Percentiles rank a stretch among this genome's conserved stretches.
phyloP scores from a whole-genome alignment of 2,888 invertebrate species.

The Melinaea menophilus region DNA sequence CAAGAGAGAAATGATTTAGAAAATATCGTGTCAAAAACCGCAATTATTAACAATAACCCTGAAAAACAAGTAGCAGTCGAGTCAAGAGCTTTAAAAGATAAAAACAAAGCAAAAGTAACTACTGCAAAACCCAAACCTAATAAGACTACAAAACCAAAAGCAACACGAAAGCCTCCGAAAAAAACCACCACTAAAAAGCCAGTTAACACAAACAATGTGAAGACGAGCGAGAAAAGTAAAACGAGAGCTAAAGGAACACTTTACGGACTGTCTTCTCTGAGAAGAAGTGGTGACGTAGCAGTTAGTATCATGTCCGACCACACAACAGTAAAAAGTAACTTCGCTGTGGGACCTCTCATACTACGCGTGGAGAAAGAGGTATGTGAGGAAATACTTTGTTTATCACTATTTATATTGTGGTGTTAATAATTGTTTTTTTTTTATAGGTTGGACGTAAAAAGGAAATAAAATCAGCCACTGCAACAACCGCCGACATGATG shows the following conservation, averaged over 20 bases:
- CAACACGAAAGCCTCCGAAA: slow-evolving; percentile 58
- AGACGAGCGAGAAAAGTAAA: slow-evolving; percentile 69
- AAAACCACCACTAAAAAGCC: slow-evolving; percentile 61
- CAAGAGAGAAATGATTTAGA: slow-evolving; percentile 42
- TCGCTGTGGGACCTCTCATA: slow-evolving; percentile 87
- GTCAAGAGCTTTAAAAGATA: slow-evolving; percentile 59
- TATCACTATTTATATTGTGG: too few species aligned
- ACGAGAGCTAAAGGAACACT: slow-evolving; percentile 86
- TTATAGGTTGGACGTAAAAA: slow-evolving; percentile 85
- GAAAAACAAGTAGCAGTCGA: slow-evolving; percentile 37
- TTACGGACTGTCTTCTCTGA: slow-evolving; percentile 87
- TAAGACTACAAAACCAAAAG: slow-evolving; percentile 53
- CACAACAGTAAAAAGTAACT: slow-evolving; percentile 89
- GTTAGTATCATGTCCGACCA: slow-evolving; percentile 88
- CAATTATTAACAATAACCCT: slow-evolving; percentile 36
- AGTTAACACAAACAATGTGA: slow-evolving; percentile 57
- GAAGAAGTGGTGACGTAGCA: slow-evolving; percentile 87
- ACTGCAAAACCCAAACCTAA: slow-evolving; percentile 48
- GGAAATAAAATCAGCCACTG: slow-evolving; percentile 90
- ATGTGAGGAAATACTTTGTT: slow-evolving; percentile 26
- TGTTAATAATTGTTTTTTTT: slow-evolving; percentile 11
- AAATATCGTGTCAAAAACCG: slow-evolving; percentile 39
- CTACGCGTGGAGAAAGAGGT: slow-evolving; percentile 88
- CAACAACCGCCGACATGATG: slow-evolving; percentile 91
- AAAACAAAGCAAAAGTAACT: slow-evolving; percentile 60